Conservation (phyloP, 2,113 vertebrate species). For the Tachycineta bicolor region DNA sequence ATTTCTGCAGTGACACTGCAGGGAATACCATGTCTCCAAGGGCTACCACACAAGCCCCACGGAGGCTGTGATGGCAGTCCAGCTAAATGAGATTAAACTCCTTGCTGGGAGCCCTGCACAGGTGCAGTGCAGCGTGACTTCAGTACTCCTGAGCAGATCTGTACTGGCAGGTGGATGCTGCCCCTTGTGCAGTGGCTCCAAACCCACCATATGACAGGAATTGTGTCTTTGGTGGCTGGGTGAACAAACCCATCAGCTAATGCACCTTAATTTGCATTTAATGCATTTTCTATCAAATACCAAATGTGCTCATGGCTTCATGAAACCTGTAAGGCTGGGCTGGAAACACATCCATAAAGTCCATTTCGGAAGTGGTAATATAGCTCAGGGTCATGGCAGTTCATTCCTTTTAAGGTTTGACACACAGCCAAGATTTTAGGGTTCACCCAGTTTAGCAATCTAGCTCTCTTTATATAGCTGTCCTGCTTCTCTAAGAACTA, state of each 20-base stretch:
- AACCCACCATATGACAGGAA: neutral
- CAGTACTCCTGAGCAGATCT: neutral
- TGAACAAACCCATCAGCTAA: neutral
- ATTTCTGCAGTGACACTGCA: neutral
- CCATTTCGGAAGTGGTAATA: slow-evolving; percentile 13
- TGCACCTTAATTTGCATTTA: neutral
- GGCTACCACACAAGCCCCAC: neutral
- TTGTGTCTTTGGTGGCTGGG: neutral
- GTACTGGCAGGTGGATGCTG: neutral
- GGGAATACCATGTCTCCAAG: neutral
- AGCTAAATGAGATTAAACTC: neutral
- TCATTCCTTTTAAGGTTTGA: slow-evolving; percentile 34
- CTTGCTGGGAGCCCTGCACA: neutral
- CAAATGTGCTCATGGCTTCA: neutral
- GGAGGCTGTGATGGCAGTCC: neutral
- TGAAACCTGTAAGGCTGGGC: neutral
- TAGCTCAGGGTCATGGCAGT: neutral
- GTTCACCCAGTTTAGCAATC: neutral
- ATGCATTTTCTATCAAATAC: neutral
- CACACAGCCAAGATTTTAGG: slow-evolving; percentile 29
- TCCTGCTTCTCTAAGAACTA: neutral
- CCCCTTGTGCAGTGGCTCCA: neutral
- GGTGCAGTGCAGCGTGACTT: neutral
- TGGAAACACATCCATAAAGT: neutral
- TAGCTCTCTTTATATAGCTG: slow-evolving; percentile 1